Evolutionary conservation across 2,113 vertebrate species (phyloP).

Genomic region (Trachemys scripta): DNA sequence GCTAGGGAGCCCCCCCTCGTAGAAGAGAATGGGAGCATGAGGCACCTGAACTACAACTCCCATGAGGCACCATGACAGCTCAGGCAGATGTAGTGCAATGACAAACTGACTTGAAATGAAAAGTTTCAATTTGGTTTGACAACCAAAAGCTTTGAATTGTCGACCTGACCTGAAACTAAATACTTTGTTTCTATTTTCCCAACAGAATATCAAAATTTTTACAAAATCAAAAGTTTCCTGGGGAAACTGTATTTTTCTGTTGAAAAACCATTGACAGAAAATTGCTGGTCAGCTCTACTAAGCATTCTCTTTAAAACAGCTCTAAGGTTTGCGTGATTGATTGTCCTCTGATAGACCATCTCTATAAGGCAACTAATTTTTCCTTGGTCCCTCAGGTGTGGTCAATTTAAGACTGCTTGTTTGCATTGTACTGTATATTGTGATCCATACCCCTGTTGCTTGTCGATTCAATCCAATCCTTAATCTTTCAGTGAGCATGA

Average conservation of each 20-base stretch:
- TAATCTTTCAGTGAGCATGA: constrained; percentile 86
- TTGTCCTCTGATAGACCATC: not conserved
- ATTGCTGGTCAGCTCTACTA: not conserved
- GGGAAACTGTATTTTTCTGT: not conserved
- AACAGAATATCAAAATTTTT: not conserved
- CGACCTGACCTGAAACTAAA: not conserved
- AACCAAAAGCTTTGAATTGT: not conserved
- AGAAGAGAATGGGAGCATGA: not conserved
- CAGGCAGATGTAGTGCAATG: too few species aligned
- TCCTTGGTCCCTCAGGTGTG: not conserved
- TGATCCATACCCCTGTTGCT: not conserved
- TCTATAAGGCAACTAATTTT: not conserved
- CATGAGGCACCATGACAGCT: too few species aligned
- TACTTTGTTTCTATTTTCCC: not conserved
- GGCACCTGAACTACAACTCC: too few species aligned
- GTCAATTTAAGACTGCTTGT: not conserved
- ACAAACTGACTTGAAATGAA: too few species aligned
- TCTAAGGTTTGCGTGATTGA: not conserved
- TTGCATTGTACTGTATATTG: not conserved
- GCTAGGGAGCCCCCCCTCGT: not conserved
- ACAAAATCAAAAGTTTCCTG: not conserved
- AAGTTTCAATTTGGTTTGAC: not conserved
- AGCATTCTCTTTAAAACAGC: not conserved
- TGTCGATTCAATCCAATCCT: constrained; percentile 6
- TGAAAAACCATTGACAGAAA: not conserved